These are phyloP conservation scores for Archilochus colubris DNA, from an alignment of 2,113 vertebrate species.

Conservation along the genomic window DNA sequence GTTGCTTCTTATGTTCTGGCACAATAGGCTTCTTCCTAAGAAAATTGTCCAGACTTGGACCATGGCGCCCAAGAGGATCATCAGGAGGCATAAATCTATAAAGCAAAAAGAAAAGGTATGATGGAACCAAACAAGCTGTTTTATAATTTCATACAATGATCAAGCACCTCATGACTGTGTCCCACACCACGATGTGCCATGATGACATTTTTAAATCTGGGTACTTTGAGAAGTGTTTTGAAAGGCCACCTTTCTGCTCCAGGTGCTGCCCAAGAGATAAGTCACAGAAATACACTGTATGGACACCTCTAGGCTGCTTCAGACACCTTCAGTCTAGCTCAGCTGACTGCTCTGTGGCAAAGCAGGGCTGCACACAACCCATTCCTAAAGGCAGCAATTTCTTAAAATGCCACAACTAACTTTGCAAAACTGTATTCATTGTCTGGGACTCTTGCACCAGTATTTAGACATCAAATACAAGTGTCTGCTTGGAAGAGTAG, in stretches of 20 bases:
- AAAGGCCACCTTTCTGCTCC: background rate
- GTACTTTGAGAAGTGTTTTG: background rate
- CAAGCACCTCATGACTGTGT: background rate
- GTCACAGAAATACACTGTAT: background rate
- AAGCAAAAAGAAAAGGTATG: background rate
- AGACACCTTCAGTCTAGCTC: background rate
- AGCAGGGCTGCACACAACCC: background rate
- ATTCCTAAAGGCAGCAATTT: background rate
- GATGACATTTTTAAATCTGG: background rate
- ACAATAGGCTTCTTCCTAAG: constrained; percentile 92
- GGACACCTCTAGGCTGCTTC: background rate
- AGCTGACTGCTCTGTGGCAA: background rate
- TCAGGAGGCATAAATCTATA: constrained; percentile 96
- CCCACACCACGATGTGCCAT: background rate
- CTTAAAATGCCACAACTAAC: background rate
- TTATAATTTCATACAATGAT: background rate
- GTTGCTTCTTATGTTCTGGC: constrained; percentile 97
- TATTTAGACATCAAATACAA: background rate
- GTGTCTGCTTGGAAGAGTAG: background rate
- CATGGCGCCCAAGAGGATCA: constrained; percentile 95
- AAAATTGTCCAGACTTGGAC: constrained; percentile 96
- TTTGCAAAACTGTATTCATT: background rate
- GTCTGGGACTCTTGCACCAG: background rate
- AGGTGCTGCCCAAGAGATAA: background rate
- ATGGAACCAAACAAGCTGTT: background rate